phyloP scores from a whole-genome alignment of 1,140 invertebrate species.

The Lordiphosa stackelbergi region DNA sequence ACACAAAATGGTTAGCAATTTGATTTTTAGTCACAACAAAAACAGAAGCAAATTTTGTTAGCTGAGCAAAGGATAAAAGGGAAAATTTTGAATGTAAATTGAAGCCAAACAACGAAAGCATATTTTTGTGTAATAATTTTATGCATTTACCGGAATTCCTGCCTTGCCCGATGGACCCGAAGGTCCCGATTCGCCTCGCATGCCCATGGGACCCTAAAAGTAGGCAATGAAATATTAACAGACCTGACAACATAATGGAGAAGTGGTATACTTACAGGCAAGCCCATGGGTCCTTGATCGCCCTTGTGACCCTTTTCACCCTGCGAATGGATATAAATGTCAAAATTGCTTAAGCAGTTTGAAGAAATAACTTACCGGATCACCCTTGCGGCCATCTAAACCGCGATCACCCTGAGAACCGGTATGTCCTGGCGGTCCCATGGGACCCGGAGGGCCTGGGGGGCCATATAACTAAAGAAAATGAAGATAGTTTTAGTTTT shows the following conservation, averaged over 20 bases:
- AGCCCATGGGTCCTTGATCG: conserved; percentile 94
- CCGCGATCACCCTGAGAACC: conserved; percentile 86
- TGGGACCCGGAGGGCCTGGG: conserved; percentile 76
- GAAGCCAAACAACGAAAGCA: conserved; percentile 42
- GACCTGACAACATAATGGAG: too few species aligned
- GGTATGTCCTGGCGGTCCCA: conserved; percentile 91
- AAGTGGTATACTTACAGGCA: conserved; percentile 86
- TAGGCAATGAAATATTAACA: conserved; percentile 10
- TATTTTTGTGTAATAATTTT: conserved; percentile 10
- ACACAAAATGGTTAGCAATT: conserved; percentile 48
- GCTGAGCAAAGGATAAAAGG: conserved; percentile 22
- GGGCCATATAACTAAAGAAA: conserved; percentile 67
- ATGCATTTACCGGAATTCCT: conserved; percentile 85
- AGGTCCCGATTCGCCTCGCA: conserved; percentile 88
- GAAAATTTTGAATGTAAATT: conserved; percentile 41
- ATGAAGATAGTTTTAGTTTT: background rate
- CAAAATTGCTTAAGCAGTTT: conserved; percentile 53
- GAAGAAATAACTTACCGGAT: conserved; percentile 81
- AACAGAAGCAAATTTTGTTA: conserved; percentile 19
- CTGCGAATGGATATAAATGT: conserved; percentile 78
- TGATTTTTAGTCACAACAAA: conserved; percentile 49
- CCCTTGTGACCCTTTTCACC: conserved; percentile 93
- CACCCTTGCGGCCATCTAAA: conserved; percentile 90
- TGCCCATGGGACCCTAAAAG: conserved; percentile 90
- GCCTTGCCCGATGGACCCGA: conserved; percentile 86